These are phyloP conservation scores for Morbakka virulenta DNA, from an alignment of 30 jellyfish, hydroid and myxozoan genomes.

Conservation along the genomic window DNA sequence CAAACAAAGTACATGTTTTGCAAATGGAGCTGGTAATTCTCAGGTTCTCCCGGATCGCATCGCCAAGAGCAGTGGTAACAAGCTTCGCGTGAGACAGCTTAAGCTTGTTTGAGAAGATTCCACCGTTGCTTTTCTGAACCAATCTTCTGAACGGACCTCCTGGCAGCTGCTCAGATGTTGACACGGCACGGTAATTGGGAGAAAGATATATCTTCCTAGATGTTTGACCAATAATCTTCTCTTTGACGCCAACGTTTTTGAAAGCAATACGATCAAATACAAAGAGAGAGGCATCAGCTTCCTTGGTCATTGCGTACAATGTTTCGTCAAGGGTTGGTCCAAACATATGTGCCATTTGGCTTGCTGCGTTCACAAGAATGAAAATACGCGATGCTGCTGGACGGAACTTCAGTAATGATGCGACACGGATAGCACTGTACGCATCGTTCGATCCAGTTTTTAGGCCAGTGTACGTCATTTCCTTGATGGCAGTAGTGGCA, in stretches of 20 bases:
- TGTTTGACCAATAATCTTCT: conserved; percentile 84
- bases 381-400: conserved; percentile 88
- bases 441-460: conserved; percentile 66
- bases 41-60: conserved; percentile 46
- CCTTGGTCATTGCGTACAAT: conserved; percentile 27
- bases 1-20: conserved; percentile 39
- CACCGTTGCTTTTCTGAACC: conserved; percentile 73
- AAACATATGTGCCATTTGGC: conserved; percentile 43
- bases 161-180: conserved; percentile 51
- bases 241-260: conserved; percentile 50
- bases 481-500: conserved; percentile 49
- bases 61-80: conserved; percentile 37
- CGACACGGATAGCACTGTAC: conserved; percentile 64
- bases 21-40: neutral
- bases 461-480: conserved; percentile 79
- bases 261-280: conserved; percentile 70
- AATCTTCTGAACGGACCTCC: conserved; percentile 45
- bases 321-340: conserved; percentile 87
- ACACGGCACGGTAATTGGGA: conserved; percentile 66
- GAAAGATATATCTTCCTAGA: conserved; percentile 52
- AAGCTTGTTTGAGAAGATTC: conserved; percentile 61
- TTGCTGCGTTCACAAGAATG: conserved; percentile 68
- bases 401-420: conserved; percentile 78
- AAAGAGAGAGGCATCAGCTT: conserved; percentile 83
- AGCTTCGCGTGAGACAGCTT: conserved; percentile 23